Evolutionary conservation across 2,888 invertebrate genomes (phyloP), one percentile per base, ranked within the genome.

Genomic region (Pollenia amentaria): DNA sequence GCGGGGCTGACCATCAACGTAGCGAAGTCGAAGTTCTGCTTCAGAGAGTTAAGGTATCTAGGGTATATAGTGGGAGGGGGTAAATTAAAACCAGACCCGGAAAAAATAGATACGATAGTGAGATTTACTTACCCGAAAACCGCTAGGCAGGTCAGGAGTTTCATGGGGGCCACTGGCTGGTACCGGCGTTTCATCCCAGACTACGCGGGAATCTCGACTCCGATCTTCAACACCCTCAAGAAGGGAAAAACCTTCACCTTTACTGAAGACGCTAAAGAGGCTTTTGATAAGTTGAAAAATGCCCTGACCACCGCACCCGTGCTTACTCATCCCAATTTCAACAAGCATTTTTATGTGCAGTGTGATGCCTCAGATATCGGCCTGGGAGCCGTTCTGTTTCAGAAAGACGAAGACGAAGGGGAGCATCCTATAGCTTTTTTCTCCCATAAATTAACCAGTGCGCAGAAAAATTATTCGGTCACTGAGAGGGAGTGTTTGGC

Each of bases 171-270:
- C 1, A 67, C 78, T 1, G 78, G 78, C 1, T 84, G 78, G 78
- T 80, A 84, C 38, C 42, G 80, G 9, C 60, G 79, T 12, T 84
- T 84, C 14, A 84, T 84, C 8, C 76, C 69, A 8, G 64, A 80
- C 29, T 85, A 60, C n/a, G 64, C 76, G 16, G n/a, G 57, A 0
- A 48, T 79, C 1, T 3, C 72, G 0, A 64, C 80, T 7, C 78
- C 84, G 0, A 69, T 84, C 3, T 75, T 62, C 12, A 67, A 78
- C n/a, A 75, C 64, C 1, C 48, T 85, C 7, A 65, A 69, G 9
- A 80, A 80, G 16, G 21, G 42, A 1, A 75, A 48, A 64, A 1
- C 0, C 10, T 79, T 79, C 42, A 40, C 6, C 1, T 75, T 75
- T 46, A 4, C 73, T 4, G 70, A 53, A 10, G 70, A 70, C 3